Evolutionary conservation across 2,888 invertebrate genomes (phyloP).

Genomic region (Lacanobia wlatinum): DNA sequence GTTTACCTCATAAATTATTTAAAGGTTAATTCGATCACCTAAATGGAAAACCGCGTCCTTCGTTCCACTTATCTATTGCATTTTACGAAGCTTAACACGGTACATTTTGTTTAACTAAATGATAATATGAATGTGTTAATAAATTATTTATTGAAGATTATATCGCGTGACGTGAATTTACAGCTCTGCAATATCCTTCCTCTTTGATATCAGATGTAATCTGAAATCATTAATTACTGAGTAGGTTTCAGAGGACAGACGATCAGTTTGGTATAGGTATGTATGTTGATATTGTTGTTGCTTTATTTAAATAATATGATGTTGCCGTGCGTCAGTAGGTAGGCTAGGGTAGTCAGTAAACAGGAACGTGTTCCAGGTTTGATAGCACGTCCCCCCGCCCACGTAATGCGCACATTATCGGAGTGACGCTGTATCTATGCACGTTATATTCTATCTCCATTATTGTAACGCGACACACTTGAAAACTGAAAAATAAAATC

Average conservation of each 20-base stretch:
- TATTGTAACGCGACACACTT: slow-evolving; percentile 42
- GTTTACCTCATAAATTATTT: slow-evolving; percentile 50
- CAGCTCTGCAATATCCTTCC: slow-evolving; percentile 47
- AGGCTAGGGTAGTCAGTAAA: slow-evolving; percentile 29
- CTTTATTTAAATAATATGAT: slow-evolving; percentile 24
- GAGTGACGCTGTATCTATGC: slow-evolving; percentile 18
- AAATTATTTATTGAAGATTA: slow-evolving; percentile 44
- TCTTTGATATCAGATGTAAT: slow-evolving; percentile 35
- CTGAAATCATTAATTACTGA: slow-evolving; percentile 43
- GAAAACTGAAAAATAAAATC: slow-evolving; percentile 46
- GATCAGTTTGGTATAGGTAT: slow-evolving; percentile 21
- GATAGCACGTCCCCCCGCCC: slow-evolving; percentile 39
- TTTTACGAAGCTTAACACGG: slow-evolving; percentile 19
- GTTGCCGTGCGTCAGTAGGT: slow-evolving; percentile 15
- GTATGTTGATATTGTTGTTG: slow-evolving; percentile 6
- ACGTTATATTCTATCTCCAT: slow-evolving; percentile 50
- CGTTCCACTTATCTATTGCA: slow-evolving; percentile 18
- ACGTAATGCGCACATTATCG: slow-evolving; percentile 36
- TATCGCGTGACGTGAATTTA: slow-evolving; percentile 46
- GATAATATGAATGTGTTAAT: slow-evolving; percentile 34
- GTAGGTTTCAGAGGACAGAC: slow-evolving; percentile 9
- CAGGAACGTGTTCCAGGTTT: slow-evolving; percentile 33
- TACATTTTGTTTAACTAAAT: slow-evolving; percentile 23
- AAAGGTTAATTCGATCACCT: slow-evolving; percentile 42
- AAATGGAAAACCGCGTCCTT: slow-evolving; percentile 34